Evolutionary conservation across 2,888 invertebrate species (phyloP), one percentile per base, ranked within the genome.

Genomic region (Dasysyrphus tricinctus): DNA sequence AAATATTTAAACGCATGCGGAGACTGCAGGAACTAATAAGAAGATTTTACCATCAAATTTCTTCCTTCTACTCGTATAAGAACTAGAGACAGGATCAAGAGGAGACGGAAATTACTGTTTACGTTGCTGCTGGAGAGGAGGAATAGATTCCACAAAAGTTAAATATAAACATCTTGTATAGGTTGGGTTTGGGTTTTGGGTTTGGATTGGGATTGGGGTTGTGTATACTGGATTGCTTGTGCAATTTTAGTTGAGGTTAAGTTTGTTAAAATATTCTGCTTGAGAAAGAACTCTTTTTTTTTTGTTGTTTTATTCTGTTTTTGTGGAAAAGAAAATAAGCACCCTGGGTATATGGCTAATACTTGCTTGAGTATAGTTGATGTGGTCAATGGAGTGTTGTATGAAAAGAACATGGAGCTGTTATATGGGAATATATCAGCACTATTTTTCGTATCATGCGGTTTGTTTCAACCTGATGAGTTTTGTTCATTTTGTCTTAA

Each of bases 1-100:
- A 72, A 77, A 81, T 81, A 81, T 81, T 81, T 67, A 72, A 77
- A 54, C 77, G 54, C 51, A 34, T 70, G 59, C 37, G 65, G 56
- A 79, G 47, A 37, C 51, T 63, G 19, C 42, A 47, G n/a, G 44
- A 65, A 61, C 49, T 34, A 44, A 51, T n/a, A 59, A 57, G 80
- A 80, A 49, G 39, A 57, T 76, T 63, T 42, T 63, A 32, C 11
- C 37, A 32, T 39, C 19, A 61, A 63, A 47, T 63, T 76, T 63
- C 39, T 56, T 49, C 56, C 19, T 56, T 61, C 19, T 39, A n/a
- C n/a, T n/a, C n/a, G n/a, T n/a, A 32, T 54, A n/a, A 9, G 12
- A n/a, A n/a, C 14, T 24, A 24, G 0, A 39, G 12, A 49, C 12
- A 67, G 32, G 51, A 32, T 59, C 39, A 67, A 44, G 49, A 5